A percentile compares a stretch with the other conserved stretches of the same genome.
Conservation (phyloP, 2,888 invertebrate genomes). For the Eristalis intricaria region DNA sequence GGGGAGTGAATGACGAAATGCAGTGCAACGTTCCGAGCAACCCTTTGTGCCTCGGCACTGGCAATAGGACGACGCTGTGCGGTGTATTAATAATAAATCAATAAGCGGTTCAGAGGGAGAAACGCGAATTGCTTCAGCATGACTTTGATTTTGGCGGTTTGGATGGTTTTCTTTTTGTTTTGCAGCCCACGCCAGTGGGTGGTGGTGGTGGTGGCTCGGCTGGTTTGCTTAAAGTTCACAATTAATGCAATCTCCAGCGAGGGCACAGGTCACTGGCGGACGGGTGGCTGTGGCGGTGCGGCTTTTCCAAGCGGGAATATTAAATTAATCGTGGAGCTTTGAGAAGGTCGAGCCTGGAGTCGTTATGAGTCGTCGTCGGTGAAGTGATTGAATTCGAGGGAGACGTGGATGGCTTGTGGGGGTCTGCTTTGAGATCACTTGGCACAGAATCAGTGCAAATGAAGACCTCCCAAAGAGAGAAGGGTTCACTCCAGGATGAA, state of each 20-base stretch:
- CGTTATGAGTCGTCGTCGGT: not conserved
- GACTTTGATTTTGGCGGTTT: constrained; percentile 21
- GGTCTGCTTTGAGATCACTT: no score
- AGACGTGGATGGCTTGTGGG: no score
- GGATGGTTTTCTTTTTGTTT: not conserved
- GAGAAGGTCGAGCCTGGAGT: not conserved
- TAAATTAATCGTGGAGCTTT: constrained; percentile 17
- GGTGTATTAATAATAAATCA: constrained; percentile 66
- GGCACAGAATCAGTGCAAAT: no score
- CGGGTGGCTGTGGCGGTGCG: not conserved
- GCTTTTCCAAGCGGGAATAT: constrained; percentile 17
- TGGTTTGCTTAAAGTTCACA: constrained; percentile 61
- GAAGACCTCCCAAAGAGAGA: not conserved
- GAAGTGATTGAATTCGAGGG: not conserved
- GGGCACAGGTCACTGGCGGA: constrained; percentile 40
- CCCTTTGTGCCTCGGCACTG: constrained; percentile 42
- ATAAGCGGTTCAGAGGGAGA: constrained; percentile 39
- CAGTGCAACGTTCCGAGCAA: constrained; percentile 7
- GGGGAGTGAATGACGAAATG: not conserved
- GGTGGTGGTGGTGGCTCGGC: not conserved
- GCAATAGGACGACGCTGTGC: constrained; percentile 52
- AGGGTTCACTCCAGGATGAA: not conserved
- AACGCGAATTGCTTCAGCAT: constrained; percentile 57
- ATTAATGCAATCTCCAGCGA: constrained; percentile 48
- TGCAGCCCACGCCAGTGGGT: not conserved